Evolutionary conservation across 30 jellyfish, hydroid and myxozoan genomes (phyloP), one percentile per base, ranked within the genome.

Genomic region (Clytia hemisphaerica): DNA sequence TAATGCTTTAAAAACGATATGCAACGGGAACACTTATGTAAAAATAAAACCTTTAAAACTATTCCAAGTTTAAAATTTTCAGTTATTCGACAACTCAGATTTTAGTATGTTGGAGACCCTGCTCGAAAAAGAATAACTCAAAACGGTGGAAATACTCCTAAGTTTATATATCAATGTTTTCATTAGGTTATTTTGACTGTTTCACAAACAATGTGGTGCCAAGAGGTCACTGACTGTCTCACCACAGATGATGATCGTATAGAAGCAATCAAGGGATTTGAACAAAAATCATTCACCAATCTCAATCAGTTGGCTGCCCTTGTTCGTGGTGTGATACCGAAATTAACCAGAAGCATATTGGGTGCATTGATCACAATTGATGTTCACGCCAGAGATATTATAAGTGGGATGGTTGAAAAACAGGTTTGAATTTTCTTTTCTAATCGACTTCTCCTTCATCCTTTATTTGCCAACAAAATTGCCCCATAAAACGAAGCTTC

Each of bases 351-450:
- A 72, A 81, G 83, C 67, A 89, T 84, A 6, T 44, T 89, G 51
- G 80, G 98, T 75, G 98, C 98, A 4, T 64, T 89, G 83, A 89
- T 89, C 31, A 89, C 98, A 10, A 89, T 88, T n/a, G 97, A 88
- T 61, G 97, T 88, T 37, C 97, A 88, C 45, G 97, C 97, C 26
- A 72, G 97, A 63, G 97, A 88, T 58, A 88, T 88, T 46, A 75
- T 88, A 10, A 70, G 93, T 6, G 97, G 93, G 46, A 77, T 88
- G 93, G 94, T 88, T 14, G 73, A 80, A 42, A 68, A 85, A 10
- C 32, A 88, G 93, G 97, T 88, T 59, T 1, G 78, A 22, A 2
- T 19, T 29, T 45, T 1, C 3, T 1, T 12, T 12, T 38, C 30
- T 3, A 18, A 9, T n/a, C n/a, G n/a, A n/a, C n/a, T n/a, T n/a